These are phyloP conservation scores for Eunapius fragilis DNA, from an alignment of 37 sponge, comb jelly and placozoan species.

Conservation along the genomic window DNA sequence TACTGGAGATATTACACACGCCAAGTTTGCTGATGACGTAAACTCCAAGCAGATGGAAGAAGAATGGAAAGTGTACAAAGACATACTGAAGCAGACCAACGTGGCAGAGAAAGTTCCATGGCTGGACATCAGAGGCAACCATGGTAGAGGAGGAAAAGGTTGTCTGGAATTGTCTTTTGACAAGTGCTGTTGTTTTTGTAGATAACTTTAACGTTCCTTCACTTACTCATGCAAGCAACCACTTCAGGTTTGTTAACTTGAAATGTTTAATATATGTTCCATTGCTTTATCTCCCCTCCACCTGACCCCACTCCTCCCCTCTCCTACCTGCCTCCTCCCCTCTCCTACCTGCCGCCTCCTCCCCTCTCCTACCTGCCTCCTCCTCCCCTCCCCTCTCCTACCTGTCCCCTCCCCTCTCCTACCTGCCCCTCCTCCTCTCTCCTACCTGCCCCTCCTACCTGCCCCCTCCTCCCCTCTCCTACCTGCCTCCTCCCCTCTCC, in stretches of 20 bases:
- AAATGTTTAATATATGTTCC: neutral
- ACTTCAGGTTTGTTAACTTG: conserved; percentile 1
- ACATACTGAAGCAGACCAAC: conserved; percentile 48
- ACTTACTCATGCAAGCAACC: conserved; percentile 11
- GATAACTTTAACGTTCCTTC: conserved; percentile 70
- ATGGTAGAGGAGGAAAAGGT: conserved; percentile 39
- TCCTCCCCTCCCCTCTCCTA: no score
- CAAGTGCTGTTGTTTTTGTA: neutral
- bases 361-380: neutral
- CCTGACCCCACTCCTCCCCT: neutral
- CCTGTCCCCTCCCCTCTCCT: neutral
- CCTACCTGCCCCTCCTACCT: neutral
- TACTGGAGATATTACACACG: conserved; percentile 89
- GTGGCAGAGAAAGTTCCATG: conserved; percentile 49
- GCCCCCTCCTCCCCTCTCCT: neutral
- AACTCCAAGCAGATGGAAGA: conserved; percentile 61
- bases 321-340: neutral
- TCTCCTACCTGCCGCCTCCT: neutral
- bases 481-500: neutral
- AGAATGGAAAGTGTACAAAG: conserved; percentile 77
- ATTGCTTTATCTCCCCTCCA: neutral
- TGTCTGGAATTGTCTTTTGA: neutral
- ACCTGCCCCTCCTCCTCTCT: no score
- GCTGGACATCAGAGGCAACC: conserved; percentile 92
- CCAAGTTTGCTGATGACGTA: conserved; percentile 57